Evolutionary conservation across 1,140 invertebrate genomes (phyloP).

Genomic region (Cyclargus thomasi): DNA sequence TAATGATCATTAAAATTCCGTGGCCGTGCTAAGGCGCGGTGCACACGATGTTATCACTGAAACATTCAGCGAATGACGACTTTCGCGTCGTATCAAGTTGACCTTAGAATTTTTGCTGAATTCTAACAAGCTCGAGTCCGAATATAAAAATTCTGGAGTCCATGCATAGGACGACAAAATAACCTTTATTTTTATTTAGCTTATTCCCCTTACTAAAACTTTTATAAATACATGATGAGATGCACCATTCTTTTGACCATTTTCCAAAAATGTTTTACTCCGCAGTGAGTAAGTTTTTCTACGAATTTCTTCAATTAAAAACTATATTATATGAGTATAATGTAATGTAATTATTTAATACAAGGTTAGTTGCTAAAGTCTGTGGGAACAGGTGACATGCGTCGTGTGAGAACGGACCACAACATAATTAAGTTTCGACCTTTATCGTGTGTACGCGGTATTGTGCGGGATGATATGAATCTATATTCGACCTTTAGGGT

Average conservation of each 20-base stretch:
- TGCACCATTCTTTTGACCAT: not conserved
- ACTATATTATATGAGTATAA: not conserved
- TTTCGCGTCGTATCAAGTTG: constrained; percentile 8
- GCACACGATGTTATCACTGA: constrained; percentile 9
- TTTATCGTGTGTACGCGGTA: constrained; percentile 1
- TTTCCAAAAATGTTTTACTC: not conserved
- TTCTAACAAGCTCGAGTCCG: not conserved
- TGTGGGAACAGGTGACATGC: not conserved
- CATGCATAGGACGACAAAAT: not conserved
- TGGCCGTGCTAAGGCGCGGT: constrained; percentile 5
- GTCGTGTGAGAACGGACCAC: not conserved
- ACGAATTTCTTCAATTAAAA: not conserved
- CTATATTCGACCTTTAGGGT: not conserved
- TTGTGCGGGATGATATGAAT: not conserved
- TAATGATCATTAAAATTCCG: constrained; percentile 11
- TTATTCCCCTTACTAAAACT: not conserved
- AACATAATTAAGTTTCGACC: not conserved
- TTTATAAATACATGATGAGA: not conserved
- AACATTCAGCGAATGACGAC: constrained; percentile 11
- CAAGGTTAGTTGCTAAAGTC: constrained; percentile 2
- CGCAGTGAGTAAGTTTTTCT: no score
- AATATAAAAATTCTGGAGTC: not conserved
- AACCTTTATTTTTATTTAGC: not conserved
- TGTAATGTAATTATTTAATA: not conserved
- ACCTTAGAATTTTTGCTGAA: constrained; percentile 19